Conservation (phyloP, 2,888 invertebrate genomes). For the Sthenelais limicola region DNA sequence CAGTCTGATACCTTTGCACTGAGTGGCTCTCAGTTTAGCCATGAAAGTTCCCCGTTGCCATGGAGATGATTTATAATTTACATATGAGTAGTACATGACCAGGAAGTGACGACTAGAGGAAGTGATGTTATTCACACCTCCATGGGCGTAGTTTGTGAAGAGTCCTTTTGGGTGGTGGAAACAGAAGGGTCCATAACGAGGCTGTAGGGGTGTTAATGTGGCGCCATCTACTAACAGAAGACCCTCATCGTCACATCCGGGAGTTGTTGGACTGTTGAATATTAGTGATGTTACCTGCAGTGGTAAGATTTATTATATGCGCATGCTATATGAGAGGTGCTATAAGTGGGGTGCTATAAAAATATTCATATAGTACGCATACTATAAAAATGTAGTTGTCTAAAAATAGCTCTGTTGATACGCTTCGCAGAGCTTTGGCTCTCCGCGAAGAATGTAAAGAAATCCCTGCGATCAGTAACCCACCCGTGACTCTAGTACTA, state of each 20-base stretch:
- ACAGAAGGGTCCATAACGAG: constrained; percentile 40
- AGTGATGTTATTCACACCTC: constrained; percentile 21
- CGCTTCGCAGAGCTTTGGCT: too few relatives aligned
- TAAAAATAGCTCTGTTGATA: too few relatives aligned
- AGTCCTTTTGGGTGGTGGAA: constrained; percentile 38
- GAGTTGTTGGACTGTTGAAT: constrained; percentile 31
- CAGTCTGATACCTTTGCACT: constrained; percentile 36
- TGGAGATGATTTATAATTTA: not conserved
- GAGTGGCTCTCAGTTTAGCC: constrained; percentile 22
- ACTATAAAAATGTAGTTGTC: too few relatives aligned
- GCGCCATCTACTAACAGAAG: constrained; percentile 28
- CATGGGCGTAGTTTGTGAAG: constrained; percentile 8
- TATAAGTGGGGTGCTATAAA: too few relatives aligned
- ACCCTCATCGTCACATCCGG: constrained; percentile 38
- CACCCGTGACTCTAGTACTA: too few relatives aligned
- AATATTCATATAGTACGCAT: too few relatives aligned
- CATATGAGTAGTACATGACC: constrained; percentile 41
- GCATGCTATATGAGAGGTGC: too few relatives aligned
- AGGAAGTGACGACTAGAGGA: constrained; percentile 31
- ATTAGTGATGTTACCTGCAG: constrained; percentile 8
- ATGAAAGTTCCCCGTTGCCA: constrained; percentile 26
- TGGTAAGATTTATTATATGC: too few relatives aligned
- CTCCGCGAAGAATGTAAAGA: too few relatives aligned
- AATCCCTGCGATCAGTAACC: too few relatives aligned
- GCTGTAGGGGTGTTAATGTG: not conserved